A percentile compares a stretch with the other conserved stretches of the same genome.
Evolutionary conservation across 1,140 invertebrate genomes (phyloP).

Genomic region (Musca vetustissima): DNA sequence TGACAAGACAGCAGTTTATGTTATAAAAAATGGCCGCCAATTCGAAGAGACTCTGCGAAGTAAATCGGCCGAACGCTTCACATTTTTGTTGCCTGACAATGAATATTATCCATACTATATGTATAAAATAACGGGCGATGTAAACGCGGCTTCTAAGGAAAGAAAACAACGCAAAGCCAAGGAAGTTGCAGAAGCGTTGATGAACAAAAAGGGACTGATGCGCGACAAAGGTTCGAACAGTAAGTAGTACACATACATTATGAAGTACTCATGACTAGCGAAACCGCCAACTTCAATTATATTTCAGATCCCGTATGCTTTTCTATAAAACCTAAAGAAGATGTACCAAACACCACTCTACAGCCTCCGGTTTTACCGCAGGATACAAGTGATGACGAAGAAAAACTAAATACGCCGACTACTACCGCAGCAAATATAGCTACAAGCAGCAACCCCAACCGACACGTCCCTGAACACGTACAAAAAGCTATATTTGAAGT

Average conservation of each 20-base stretch:
- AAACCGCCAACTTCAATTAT: slow-evolving; percentile 8
- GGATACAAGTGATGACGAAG: slow-evolving; percentile 72
- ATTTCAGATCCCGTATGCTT: slow-evolving; percentile 71
- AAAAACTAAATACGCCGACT: slow-evolving; percentile 35
- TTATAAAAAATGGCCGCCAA: slow-evolving; percentile 89
- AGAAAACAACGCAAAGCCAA: slow-evolving; percentile 44
- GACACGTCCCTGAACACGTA: slow-evolving; percentile 46
- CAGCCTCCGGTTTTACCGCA: slow-evolving; percentile 73
- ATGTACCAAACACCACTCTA: slow-evolving; percentile 59
- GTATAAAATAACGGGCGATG: slow-evolving; percentile 58
- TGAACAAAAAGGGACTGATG: slow-evolving; percentile 47
- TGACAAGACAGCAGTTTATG: slow-evolving; percentile 94
- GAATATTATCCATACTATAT: slow-evolving; percentile 77
- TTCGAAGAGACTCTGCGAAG: slow-evolving; percentile 87
- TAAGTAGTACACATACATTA: background rate
- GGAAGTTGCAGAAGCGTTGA: slow-evolving; percentile 42
- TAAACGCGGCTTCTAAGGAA: slow-evolving; percentile 50
- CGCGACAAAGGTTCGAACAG: slow-evolving; percentile 24
- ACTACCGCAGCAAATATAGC: background rate
- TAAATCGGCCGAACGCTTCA: slow-evolving; percentile 84
- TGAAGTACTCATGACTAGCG: background rate
- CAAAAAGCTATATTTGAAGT: slow-evolving; percentile 51
- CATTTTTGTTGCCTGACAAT: slow-evolving; percentile 74
- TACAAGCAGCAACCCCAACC: background rate
- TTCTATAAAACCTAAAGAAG: slow-evolving; percentile 79